A percentile compares a stretch with the other conserved stretches of the same genome.
These are phyloP conservation scores for Geophilus truncorum DNA, from an alignment of 2,888 invertebrate species.

Conservation along the genomic window DNA sequence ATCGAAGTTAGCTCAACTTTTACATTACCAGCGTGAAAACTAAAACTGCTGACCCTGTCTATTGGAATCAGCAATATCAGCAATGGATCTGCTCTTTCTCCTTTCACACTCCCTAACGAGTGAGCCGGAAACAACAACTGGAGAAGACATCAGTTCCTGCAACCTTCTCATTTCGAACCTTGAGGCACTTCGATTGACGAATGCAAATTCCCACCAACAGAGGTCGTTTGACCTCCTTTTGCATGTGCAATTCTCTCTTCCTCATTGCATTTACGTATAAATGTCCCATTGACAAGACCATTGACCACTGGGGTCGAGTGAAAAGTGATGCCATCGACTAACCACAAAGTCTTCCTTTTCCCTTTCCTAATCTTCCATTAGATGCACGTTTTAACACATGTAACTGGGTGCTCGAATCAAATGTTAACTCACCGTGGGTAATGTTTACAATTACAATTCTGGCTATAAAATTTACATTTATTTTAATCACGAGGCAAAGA, in stretches of 20 bases:
- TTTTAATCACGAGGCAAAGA: no score
- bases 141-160: not conserved
- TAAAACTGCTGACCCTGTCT: constrained; percentile 15
- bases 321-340: not conserved
- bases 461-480: no score
- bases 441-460: no score
- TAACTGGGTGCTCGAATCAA: no score
- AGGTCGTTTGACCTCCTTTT: not conserved
- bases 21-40: not conserved
- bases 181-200: not conserved
- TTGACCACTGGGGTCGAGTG: not conserved
- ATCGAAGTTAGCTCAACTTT: not conserved
- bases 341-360: not conserved
- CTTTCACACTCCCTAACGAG: not conserved
- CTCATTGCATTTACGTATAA: not conserved
- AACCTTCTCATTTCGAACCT: not conserved
- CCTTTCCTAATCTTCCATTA: not conserved
- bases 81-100: not conserved
- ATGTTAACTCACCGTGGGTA: no score
- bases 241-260: not conserved
- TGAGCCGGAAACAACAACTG: constrained; percentile 10
- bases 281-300: not conserved
- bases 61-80: constrained; percentile 15
- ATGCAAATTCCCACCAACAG: not conserved
- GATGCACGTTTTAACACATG: not conserved